Evolutionary conservation across 37 sponge, comb jelly and placozoan species (phyloP).

Genomic region (Lycopodina hypogea): DNA sequence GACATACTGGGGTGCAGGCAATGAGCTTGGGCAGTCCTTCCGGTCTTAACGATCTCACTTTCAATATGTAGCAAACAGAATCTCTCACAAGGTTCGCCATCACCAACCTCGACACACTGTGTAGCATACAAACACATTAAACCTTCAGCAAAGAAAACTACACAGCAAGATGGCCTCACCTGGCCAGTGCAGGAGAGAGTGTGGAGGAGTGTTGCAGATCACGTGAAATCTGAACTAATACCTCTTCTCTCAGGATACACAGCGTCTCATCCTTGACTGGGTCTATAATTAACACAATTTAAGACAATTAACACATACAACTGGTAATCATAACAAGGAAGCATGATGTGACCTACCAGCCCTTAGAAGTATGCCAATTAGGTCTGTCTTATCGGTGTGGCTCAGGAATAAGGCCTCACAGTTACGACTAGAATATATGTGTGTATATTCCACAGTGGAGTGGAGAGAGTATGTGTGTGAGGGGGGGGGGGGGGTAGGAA

Average conservation of each 20-base stretch:
- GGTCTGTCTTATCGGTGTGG: background rate
- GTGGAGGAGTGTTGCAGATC: conserved; percentile 15
- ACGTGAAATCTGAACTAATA: conserved; percentile 25
- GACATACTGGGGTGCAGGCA: conserved; percentile 26
- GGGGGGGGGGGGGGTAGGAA: no score
- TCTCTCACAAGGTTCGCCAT: conserved; percentile 8
- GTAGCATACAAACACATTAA: background rate
- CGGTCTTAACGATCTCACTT: background rate
- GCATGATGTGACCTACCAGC: conserved; percentile 22
- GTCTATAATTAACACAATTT: background rate
- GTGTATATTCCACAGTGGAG: background rate
- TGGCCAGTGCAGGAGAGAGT: conserved; percentile 23
- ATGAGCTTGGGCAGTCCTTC: conserved; percentile 7
- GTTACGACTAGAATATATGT: conserved; percentile 13
- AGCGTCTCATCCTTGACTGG: background rate
- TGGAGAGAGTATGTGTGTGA: background rate
- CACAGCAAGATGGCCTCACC: conserved; percentile 7
- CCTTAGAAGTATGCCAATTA: conserved; percentile 24
- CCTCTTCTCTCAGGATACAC: conserved; percentile 34
- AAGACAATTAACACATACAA: background rate
- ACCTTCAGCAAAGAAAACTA: no score
- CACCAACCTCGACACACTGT: conserved; percentile 25
- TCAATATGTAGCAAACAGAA: conserved; percentile 8
- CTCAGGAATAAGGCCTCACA: conserved; percentile 36
- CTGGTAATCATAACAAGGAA: background rate